Evolutionary conservation across 2,113 vertebrate species (phyloP).

Genomic region (Forbesichthys papilliferus): DNA sequence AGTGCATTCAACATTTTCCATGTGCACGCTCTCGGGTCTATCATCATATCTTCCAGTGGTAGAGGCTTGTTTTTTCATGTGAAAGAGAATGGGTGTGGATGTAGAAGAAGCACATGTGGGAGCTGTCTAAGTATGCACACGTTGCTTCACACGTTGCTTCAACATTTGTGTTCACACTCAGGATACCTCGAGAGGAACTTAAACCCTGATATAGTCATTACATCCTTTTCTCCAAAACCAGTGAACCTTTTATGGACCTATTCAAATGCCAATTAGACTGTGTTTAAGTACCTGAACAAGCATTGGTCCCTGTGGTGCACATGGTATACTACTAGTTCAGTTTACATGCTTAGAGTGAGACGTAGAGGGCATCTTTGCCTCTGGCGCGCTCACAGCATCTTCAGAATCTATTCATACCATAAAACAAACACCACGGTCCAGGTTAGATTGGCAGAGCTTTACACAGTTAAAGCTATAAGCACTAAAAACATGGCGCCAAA

Average conservation of each 20-base stretch:
- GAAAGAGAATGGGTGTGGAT: slow-evolving; percentile 2
- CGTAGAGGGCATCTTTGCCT: slow-evolving; percentile 55
- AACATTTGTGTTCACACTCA: neutral
- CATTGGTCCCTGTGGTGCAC: slow-evolving; percentile 21
- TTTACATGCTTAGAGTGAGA: slow-evolving; percentile 47
- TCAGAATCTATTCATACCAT: slow-evolving; percentile 58
- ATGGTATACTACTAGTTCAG: slow-evolving; percentile 38
- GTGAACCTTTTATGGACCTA: neutral
- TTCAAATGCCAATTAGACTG: slow-evolving; percentile 16
- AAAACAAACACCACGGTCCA: slow-evolving; percentile 35
- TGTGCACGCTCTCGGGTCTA: slow-evolving; percentile 11
- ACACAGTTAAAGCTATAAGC: neutral
- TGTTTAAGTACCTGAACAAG: slow-evolving; percentile 43
- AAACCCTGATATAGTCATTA: neutral
- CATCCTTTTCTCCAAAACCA: neutral
- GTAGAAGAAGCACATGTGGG: too few relatives aligned
- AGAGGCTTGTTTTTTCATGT: slow-evolving; percentile 44
- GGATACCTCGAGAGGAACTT: slow-evolving; percentile 1
- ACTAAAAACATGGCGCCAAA: neutral
- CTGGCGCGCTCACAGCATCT: slow-evolving; percentile 61
- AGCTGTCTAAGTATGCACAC: too few relatives aligned
- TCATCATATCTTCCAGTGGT: slow-evolving; percentile 49
- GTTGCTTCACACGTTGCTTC: too few relatives aligned
- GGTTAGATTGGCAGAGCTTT: slow-evolving; percentile 32
- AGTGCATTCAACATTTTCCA: slow-evolving; percentile 36